Base-by-base conservation (phyloP, 2,113 vertebrate genomes). In the Condylura cristata region DNA sequence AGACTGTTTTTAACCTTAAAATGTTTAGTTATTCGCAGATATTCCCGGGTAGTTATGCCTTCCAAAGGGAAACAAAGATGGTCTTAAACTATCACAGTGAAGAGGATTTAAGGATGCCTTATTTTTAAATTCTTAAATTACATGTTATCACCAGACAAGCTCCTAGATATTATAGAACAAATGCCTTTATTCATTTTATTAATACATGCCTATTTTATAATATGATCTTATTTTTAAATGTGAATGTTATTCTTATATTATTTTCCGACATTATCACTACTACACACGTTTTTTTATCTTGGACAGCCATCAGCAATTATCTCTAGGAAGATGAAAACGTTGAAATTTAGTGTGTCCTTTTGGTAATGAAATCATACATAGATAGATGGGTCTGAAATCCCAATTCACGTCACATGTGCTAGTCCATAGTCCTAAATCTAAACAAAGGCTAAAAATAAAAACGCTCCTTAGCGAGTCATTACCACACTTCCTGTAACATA, bases 391-490 rank as follows among this genome's bases (percentile, higher is more conserved):
- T 78, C 46, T 78, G 79, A 96, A 85, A 66, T 72, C 90, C 93
- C 51, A 90, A 72, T 92, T 91, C 39, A 85, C 85, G 90, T 92
- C 0, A 0, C 71, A 91, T 85, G 6, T 74, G 56, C 74, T 79
- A 58, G 41, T 87, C 46, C 71, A 95, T 63, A 94, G 63, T 56
- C 82, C 92, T 68, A 86, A 96, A 37, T 82, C 58, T 65, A 87
- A 93, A 89, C 37, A 96, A 71, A 78, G 82, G 7, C 14, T 63
- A 48, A 82, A 96, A 92, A 91, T 74, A 95, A 84, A 75, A 71
- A 24, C 4, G 72, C 53, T 53, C 14, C 22, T 84, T 39, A 76
- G 4, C 5, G 88, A 61, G 4, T 24, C 89, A 34, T 88, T 89
- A 70, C 32, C 26, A 63, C 44, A 13, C 5, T 90, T 82, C n/a